Evolutionary conservation across 2,888 invertebrate genomes (phyloP), one percentile per base, ranked within the genome.

Genomic region (Sepiola atlantica): DNA sequence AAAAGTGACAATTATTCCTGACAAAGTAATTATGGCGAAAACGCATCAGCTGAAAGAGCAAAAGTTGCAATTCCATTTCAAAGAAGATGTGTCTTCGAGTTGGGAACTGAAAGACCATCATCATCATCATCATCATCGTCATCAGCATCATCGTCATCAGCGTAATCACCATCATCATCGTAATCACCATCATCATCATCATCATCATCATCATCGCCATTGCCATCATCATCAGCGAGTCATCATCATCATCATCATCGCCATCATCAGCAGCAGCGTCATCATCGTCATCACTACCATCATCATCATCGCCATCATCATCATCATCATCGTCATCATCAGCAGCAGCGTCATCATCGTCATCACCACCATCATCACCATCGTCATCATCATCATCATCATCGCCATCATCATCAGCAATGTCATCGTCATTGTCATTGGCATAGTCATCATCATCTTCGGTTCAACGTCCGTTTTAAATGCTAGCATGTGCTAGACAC

Each of bases 201-300:
- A 24, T 77, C 21, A 77, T 77, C 77, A 77, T 77, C 77, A 77
- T 77, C 77, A 77, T 18, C 77, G 28, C 28, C 77, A 77, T 18
- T 18, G 32, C 8, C 20, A 90, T n/a, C n/a, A n/a, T n/a, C n/a
- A n/a, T n/a, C n/a, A n/a, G n/a, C n/a, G n/a, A n/a, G n/a, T n/a
- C n/a, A 90, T 14, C 90, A 8, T 90, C 90, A 90, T 6, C 20
- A 90, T 32, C 90, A 90, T 18, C 8, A 90, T 18, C 90, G 32
- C 20, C 90, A 90, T 90, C 90, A 90, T 90, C 20, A 8, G 10
- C 20, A 90, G 10, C 12, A 90, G n/a, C 20, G 10, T 32, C 90
- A 93, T 92, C 92, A 94, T 93, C 94, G 92, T 93, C 92, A 94
- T 94, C 94, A 94, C 55, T 92, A 94, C 55, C 94, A 94, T 55